Evolutionary conservation across 2,113 vertebrate genomes (phyloP).

Genomic region (Megalops atlanticus): DNA sequence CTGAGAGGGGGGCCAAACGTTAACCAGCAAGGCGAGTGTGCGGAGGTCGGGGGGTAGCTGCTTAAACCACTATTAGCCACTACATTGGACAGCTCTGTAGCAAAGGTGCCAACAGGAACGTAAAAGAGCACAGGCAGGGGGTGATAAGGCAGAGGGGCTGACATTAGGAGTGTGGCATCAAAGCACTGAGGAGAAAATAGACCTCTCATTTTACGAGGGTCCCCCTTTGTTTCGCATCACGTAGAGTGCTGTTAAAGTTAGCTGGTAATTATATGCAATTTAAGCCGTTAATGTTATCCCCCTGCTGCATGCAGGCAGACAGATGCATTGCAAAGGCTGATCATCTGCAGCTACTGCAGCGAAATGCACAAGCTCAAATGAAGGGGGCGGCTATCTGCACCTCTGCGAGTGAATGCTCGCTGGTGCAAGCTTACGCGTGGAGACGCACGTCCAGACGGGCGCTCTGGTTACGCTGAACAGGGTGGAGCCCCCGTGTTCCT

Average conservation of each 20-base stretch:
- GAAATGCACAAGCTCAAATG: too few species aligned
- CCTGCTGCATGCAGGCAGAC: too few species aligned
- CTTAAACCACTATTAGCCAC: conserved; percentile 43
- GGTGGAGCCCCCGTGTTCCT: background rate
- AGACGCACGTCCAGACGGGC: background rate
- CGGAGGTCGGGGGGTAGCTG: conserved; percentile 29
- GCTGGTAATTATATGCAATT: conserved; percentile 10
- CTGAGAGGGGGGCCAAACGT: conserved; percentile 31
- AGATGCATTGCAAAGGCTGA: too few species aligned
- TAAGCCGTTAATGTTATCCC: conserved; percentile 13
- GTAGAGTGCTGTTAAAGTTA: conserved; percentile 8
- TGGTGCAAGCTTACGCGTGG: too few species aligned
- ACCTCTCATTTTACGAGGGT: too few species aligned
- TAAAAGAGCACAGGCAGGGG: too few species aligned
- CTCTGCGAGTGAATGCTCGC: too few species aligned
- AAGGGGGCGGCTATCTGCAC: too few species aligned
- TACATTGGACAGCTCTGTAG: conserved; percentile 42
- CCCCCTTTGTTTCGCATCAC: too few species aligned
- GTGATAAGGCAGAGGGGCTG: background rate
- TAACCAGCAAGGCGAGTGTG: conserved; percentile 53
- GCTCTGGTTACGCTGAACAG: background rate
- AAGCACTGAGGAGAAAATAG: too few species aligned
- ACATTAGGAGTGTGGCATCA: too few species aligned
- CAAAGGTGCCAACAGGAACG: conserved; percentile 16
- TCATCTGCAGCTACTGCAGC: too few species aligned